These are phyloP conservation scores for Orthosia gracilis DNA, from an alignment of 2,888 invertebrate species.

Conservation along the genomic window DNA sequence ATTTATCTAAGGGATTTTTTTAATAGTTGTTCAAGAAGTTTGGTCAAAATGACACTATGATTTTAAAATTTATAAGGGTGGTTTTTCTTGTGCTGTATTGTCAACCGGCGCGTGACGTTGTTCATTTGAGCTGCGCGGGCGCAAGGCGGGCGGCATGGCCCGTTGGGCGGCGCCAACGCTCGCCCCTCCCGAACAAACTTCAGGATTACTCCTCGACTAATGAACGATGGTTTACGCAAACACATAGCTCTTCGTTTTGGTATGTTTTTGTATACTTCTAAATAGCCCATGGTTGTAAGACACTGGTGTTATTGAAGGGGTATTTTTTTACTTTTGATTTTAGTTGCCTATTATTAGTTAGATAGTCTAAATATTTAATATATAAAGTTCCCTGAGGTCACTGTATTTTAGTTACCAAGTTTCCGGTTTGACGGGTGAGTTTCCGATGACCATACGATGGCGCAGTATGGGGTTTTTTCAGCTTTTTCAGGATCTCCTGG, in stretches of 20 bases:
- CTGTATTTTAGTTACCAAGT: no score
- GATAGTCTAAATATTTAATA: no score
- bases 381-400: no score
- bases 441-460: no score
- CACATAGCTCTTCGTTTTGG: constrained; percentile 60
- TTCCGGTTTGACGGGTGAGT: no score
- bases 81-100: constrained; percentile 65
- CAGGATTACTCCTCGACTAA: constrained; percentile 78
- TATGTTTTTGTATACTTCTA: constrained; percentile 55
- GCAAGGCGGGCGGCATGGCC: constrained; percentile 85
- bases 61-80: constrained; percentile 57
- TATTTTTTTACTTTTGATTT: constrained; percentile 6
- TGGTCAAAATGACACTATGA: background rate
- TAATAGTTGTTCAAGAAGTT: background rate
- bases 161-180: constrained; percentile 83
- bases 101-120: constrained; percentile 76
- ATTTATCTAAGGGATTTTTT: background rate
- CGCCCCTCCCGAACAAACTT: constrained; percentile 83
- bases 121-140: constrained; percentile 80
- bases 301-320: constrained; percentile 16
- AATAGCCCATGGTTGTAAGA: constrained; percentile 59
- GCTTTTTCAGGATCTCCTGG: no score
- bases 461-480: no score
- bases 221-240: constrained; percentile 71
- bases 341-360: no score